Evolutionary conservation across 2,113 vertebrate species (phyloP), one percentile per base, ranked within the genome.

Genomic region (Chascanopsetta lugubris): DNA sequence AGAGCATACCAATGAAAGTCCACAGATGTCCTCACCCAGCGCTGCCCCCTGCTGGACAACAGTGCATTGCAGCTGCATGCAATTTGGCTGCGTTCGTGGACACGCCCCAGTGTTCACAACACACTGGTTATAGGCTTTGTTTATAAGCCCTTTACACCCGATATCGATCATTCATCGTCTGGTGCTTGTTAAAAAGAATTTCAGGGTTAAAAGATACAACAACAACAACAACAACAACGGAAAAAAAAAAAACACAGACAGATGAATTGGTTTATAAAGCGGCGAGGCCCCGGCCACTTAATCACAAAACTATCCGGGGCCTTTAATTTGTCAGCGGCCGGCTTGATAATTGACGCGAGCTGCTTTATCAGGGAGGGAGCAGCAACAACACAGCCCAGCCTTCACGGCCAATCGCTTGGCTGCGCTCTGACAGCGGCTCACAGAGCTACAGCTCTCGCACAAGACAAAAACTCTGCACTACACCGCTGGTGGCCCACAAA

Each of bases 401-500:
- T 79, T 62, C 62, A 55, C 9, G 78, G 75, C 56, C 63, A 18
- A 34, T 47, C 8, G 46, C 72, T 73, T 25, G 70, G 69, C 77
- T 78, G 67, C 50, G 25, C 80, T 77, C 58, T 84, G 84, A 88
- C 84, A 85, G 73, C 79, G 21, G 62, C 74, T 86, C 85, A 84
- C 78, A 82, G 75, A 75, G 64, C 43, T 54, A 47, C 74, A 59
- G 69, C 72, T 69, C 67, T 36, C n/a, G 70, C 79, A 70, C 64
- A 72, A 75, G 75, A 75, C 79, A 72, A 75, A 77, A 75, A 71
- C 42, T 48, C 61, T 38, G 72, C 70, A 58, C 72, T 54, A 46
- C 71, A 22, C 80, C 58, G 78, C 63, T 72, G 80, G 80, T 84
- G 83, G 88, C 80, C 80, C 86, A 87, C 84, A 88, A 89, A 89